phyloP scores from a whole-genome alignment of 2,888 invertebrate genomes.

The Nemapogon koenigi region DNA sequence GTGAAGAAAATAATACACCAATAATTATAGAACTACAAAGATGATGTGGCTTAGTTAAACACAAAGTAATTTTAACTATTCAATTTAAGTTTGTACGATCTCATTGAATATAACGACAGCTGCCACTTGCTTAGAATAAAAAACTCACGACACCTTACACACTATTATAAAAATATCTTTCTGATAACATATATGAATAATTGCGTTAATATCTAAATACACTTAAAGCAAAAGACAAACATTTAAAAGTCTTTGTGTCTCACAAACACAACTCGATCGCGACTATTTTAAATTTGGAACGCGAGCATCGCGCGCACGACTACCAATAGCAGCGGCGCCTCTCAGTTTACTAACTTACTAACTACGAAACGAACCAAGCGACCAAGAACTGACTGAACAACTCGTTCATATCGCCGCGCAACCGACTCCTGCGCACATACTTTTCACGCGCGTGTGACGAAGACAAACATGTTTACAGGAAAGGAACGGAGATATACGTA shows the following conservation, averaged over 20 bases:
- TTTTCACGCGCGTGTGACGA: constrained; percentile 34
- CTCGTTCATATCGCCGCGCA: constrained; percentile 26
- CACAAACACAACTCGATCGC: constrained; percentile 37
- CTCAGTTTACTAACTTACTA: constrained; percentile 55
- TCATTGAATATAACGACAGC: constrained; percentile 29
- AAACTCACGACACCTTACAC: constrained; percentile 23
- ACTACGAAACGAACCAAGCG: no score
- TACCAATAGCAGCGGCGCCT: constrained; percentile 51
- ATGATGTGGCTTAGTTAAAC: constrained; percentile 5
- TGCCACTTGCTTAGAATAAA: constrained; percentile 30
- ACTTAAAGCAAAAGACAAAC: constrained; percentile 21
- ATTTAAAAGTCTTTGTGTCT: constrained; percentile 34
- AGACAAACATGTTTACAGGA: constrained; percentile 25
- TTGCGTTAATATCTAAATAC: constrained; percentile 6
- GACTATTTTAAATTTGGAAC: constrained; percentile 42
- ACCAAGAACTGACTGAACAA: no score
- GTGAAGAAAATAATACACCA: no score
- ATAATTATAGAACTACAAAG: background rate
- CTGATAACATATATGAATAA: background rate
- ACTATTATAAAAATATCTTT: constrained; percentile 12
- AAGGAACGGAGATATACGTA: constrained; percentile 37
- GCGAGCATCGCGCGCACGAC: constrained; percentile 29
- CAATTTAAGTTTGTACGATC: no score
- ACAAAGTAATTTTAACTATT: no score
- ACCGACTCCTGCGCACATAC: constrained; percentile 52